Base-by-base conservation (phyloP, 2,888 invertebrate species). In the Sphaeridia pumilis region DNA sequence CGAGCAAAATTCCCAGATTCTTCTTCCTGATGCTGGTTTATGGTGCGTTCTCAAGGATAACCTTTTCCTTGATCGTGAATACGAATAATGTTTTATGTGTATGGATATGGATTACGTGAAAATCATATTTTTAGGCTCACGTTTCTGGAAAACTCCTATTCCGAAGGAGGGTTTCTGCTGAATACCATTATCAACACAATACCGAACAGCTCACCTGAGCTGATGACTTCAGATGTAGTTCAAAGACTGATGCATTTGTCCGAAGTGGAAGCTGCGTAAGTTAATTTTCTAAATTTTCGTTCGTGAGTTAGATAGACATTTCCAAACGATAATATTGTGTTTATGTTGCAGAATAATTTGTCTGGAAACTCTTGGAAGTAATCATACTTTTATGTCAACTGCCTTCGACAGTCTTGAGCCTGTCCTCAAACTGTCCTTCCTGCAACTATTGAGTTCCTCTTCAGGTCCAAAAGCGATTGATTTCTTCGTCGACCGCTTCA, bases 281-380 rank as follows among this genome's bases (percentile, higher is more conserved):
- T 27, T 44, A 10, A 31, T 10, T 31, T 7, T n/a, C 14, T 31
- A 31, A 10, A 31, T 14, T 31, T 14, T 31, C 10, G 14, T 44
- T 22, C 24, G 4, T 14, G 14, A 22, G 10, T 17, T 22, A 44
- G 44, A 24, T 24, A 22, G 21, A 41, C 7, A 10, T 10, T 7
- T 41, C 41, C 17, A 12, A 10, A 41, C 17, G n/a, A 41, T 1
- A 25, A n/a, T 22, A 43, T 20, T 52, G 12, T 38, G 21, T 31
- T 38, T 46, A 44, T 44, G 17, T 38, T 55, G 14, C 24, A 55
- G 55, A n/a, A 12, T 55, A 1, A 17, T 55, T 1, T 51, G 50
- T 22, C n/a, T 55, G 25, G 55, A 55, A 36, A 50, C 27, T n/a
- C 34, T 55, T 2, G 34, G 42, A 5, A 28, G 31, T 7, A 47